Evolutionary conservation across 2,888 invertebrate genomes (phyloP).

Genomic region (Mythimna loreyi): DNA sequence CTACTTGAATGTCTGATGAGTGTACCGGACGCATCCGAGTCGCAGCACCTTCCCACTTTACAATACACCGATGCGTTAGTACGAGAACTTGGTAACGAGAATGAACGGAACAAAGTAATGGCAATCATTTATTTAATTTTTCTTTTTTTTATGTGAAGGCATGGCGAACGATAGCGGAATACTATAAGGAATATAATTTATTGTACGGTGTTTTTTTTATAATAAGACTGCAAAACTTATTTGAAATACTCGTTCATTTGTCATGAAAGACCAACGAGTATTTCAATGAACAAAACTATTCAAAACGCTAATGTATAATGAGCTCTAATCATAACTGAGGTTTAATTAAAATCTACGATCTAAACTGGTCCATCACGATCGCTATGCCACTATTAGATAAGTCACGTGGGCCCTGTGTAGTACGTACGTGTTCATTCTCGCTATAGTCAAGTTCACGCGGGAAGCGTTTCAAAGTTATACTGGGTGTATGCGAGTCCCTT

Average conservation of each 20-base stretch:
- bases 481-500: constrained; percentile 73
- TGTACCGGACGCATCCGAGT: constrained; percentile 48
- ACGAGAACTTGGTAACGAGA: constrained; percentile 69
- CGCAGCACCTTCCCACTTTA: constrained; percentile 62
- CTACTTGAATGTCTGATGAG: constrained; percentile 42
- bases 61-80: constrained; percentile 70
- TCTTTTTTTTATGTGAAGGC: constrained; percentile 35
- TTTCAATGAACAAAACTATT: constrained; percentile 30
- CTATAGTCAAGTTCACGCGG: constrained; percentile 73
- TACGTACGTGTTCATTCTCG: constrained; percentile 66
- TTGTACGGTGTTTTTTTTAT: constrained; percentile 1
- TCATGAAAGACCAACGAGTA: neutral
- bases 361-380: constrained; percentile 40
- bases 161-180: constrained; percentile 41
- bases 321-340: constrained; percentile 27
- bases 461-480: constrained; percentile 83
- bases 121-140: neutral
- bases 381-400: constrained; percentile 48
- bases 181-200: too few species aligned
- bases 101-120: constrained; percentile 65
- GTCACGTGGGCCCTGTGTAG: constrained; percentile 5
- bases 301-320: constrained; percentile 34
- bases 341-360: constrained; percentile 17
- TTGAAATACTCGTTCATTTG: constrained; percentile 33
- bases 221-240: constrained; percentile 6